A percentile compares a stretch with the other conserved stretches of the same genome.
Conservation (phyloP, 2,797 vertebrate species). For the Catamblyrhynchus diadema region DNA sequence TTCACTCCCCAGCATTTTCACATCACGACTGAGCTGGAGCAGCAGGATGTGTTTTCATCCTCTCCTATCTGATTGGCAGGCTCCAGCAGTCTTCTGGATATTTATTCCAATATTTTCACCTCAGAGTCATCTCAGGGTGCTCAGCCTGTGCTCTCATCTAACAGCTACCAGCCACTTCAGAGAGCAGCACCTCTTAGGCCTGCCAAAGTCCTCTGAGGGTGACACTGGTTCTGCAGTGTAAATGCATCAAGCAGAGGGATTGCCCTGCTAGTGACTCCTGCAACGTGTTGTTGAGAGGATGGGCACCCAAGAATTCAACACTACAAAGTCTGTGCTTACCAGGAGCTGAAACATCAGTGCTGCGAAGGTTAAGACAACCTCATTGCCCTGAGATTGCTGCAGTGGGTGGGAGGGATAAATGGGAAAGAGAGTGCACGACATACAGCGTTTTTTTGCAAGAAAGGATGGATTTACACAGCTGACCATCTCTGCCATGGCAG, state of each 20-base stretch:
- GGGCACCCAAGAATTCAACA: background rate
- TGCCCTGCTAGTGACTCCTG: background rate
- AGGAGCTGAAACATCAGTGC: background rate
- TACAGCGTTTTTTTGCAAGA: background rate
- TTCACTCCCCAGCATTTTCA: background rate
- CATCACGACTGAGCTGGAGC: background rate
- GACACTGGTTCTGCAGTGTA: background rate
- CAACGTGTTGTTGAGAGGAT: background rate
- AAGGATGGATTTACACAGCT: background rate
- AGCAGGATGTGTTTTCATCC: background rate
- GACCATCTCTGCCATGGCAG: background rate
- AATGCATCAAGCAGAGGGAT: background rate
- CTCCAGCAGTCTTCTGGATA: background rate
- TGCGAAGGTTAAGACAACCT: background rate
- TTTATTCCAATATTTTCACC: background rate
- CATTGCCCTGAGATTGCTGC: background rate
- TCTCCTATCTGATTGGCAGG: background rate
- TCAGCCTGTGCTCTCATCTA: background rate
- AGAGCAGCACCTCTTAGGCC: background rate
- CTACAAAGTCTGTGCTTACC: background rate
- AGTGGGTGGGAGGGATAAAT: background rate
- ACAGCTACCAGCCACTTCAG: background rate
- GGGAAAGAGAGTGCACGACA: fast-evolving
- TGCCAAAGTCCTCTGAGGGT: background rate
- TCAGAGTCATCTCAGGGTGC: background rate